Percentiles rank a stretch among this genome's conserved stretches.
These are phyloP conservation scores for Colossoma macropomum DNA, from an alignment of 2,113 vertebrate genomes.

Conservation along the genomic window DNA sequence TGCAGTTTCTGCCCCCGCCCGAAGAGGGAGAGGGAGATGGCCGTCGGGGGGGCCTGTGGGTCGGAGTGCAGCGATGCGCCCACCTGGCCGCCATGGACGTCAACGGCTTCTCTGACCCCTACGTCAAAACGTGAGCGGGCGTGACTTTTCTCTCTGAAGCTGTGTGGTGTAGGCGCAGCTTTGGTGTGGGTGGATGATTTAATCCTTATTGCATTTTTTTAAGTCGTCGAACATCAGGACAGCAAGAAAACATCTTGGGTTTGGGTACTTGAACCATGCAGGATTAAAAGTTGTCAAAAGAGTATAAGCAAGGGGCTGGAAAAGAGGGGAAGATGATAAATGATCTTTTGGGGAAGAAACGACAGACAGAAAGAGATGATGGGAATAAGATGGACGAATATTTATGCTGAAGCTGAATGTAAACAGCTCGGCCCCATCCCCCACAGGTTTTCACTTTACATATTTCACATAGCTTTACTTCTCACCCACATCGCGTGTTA, in stretches of 20 bases:
- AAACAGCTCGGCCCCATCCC: not conserved
- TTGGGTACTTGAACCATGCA: not conserved
- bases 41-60: constrained; percentile 73
- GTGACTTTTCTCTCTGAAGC: not conserved
- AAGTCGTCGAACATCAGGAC: not conserved
- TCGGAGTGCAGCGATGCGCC: constrained; percentile 85
- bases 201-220: constrained; percentile 9
- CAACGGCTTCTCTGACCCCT: constrained; percentile 88
- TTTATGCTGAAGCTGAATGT: not conserved
- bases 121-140: constrained; percentile 85
- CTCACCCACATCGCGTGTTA: constrained; percentile 55
- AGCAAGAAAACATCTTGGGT: not conserved
- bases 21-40: constrained; percentile 39
- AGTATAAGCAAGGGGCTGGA: not conserved
- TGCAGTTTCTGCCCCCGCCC: constrained; percentile 75
- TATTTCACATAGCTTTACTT: constrained; percentile 23
- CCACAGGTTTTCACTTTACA: not conserved
- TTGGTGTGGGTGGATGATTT: constrained; percentile 1
- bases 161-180: not conserved
- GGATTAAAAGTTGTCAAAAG: constrained; percentile 7
- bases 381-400: not conserved
- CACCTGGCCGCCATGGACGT: constrained; percentile 90
- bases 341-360: not conserved
- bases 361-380: not conserved
- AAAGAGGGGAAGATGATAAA: not conserved